Evolutionary conservation across 2,113 vertebrate genomes (phyloP), one percentile per base, ranked within the genome.

Genomic region (Carassius gibelio): DNA sequence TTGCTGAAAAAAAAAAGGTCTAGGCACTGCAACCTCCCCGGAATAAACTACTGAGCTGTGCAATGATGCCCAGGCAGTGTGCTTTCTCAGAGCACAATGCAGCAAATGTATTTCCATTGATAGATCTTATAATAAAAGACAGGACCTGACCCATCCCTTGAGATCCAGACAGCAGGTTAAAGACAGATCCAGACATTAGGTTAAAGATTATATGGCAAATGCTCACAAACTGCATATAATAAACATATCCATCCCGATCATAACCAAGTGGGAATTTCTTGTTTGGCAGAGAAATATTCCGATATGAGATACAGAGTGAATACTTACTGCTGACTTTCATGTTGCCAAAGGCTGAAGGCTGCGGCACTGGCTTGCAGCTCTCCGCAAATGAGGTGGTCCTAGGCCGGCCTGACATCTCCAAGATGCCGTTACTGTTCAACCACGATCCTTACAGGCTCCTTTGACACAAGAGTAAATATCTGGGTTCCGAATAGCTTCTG

Each of bases 271-370:
- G 11, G 26, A 26, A 30, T 34, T 52, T 52, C 3, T 3, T 69
- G 61, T 69, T 52, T 52, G n/a, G 5, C 5, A 14, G 9, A 34
- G 42, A 34, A 8, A 21, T n/a, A 11, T 45, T 15, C 4, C 34
- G 26, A 52, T 81, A 68, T 69, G 42, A 81, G 14, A 52, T n/a
- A 15, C 5, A 13, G 30, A 5, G 55, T 14, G 72, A 3, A 69
- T 85, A 96, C 96, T 97, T 93, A 96, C 96, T 93, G 96, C 96
- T 97, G 93, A 97, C 96, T 97, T 96, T 97, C 95, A 97, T 95
- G 95, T 94, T 97, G 90, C 96, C 96, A 87, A 97, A 96, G 57
- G 96, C 94, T 81, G 96, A 96, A 82, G 96, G 96, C 93, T 96
- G 96, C 94, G 95, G 95, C 91, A 96, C 95, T 42, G 96, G 96